Evolutionary conservation across 2,113 vertebrate species (phyloP).

Genomic region (Ceyx cyanopectus): DNA sequence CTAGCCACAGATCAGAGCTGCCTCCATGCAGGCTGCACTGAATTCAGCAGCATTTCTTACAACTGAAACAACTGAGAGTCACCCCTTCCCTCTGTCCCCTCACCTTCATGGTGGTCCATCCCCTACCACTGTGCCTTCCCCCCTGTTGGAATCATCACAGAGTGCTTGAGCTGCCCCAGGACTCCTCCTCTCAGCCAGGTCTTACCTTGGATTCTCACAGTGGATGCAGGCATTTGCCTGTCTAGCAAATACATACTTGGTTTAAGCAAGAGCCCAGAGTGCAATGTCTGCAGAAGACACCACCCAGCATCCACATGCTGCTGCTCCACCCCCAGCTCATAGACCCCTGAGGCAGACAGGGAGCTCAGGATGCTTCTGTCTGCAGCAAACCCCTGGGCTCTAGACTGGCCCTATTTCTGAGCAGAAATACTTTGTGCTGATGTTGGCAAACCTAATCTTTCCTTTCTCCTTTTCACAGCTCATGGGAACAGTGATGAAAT

Average conservation of each 20-base stretch:
- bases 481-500: slow-evolving; percentile 91
- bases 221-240: neutral
- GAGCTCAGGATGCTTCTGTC: neutral
- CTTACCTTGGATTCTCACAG: neutral
- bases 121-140: rapidly evolving
- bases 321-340: neutral
- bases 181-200: neutral
- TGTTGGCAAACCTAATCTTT: slow-evolving; percentile 10
- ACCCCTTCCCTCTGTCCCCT: neutral
- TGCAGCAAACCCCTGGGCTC: neutral
- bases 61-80: neutral
- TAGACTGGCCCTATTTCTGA: neutral
- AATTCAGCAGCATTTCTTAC: neutral
- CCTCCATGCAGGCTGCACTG: neutral
- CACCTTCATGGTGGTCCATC: neutral
- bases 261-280: neutral
- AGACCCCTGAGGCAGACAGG: rapidly evolving
- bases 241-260: neutral
- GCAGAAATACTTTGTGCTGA: neutral
- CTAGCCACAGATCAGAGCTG: neutral
- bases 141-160: too few species aligned
- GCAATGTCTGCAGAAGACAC: neutral
- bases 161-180: neutral
- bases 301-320: rapidly evolving
- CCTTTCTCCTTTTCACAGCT: slow-evolving; percentile 71